phyloP scores from a whole-genome alignment of 2,888 invertebrate genomes.

The Cabera pusaria region DNA sequence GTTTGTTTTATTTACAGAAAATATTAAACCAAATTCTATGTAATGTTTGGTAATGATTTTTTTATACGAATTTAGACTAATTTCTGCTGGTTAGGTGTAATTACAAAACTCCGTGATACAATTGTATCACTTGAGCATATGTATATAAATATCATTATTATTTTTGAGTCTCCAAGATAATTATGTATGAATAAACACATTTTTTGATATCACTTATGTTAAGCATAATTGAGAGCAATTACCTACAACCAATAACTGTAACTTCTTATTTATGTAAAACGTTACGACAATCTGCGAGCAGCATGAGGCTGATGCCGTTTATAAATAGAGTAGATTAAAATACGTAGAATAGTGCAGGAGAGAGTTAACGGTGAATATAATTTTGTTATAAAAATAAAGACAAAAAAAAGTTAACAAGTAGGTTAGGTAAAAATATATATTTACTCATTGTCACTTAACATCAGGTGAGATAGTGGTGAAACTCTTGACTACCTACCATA shows the following conservation, averaged over 20 bases:
- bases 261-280: constrained; percentile 49
- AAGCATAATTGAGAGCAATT: constrained; percentile 73
- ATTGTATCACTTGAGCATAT: constrained; percentile 4
- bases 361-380: too few species aligned
- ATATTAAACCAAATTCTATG: constrained; percentile 77
- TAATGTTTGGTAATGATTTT: constrained; percentile 62
- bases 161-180: constrained; percentile 25
- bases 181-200: constrained; percentile 28
- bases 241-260: constrained; percentile 62
- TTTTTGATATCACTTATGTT: constrained; percentile 47
- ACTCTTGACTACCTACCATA: too few species aligned
- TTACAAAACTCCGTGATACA: constrained; percentile 55
- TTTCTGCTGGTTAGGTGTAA: constrained; percentile 55
- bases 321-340: constrained; percentile 29
- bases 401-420: too few species aligned
- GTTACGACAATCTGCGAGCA: constrained; percentile 52
- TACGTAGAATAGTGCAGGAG: constrained; percentile 18
- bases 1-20: constrained; percentile 82
- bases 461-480: too few species aligned
- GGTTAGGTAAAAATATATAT: too few species aligned
- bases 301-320: constrained; percentile 49
- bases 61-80: constrained; percentile 66
- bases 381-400: too few species aligned
- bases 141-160: constrained; percentile 8
- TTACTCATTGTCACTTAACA: too few species aligned